Evolutionary conservation across 2,113 vertebrate species (phyloP).

Genomic region (Octodon degus): DNA sequence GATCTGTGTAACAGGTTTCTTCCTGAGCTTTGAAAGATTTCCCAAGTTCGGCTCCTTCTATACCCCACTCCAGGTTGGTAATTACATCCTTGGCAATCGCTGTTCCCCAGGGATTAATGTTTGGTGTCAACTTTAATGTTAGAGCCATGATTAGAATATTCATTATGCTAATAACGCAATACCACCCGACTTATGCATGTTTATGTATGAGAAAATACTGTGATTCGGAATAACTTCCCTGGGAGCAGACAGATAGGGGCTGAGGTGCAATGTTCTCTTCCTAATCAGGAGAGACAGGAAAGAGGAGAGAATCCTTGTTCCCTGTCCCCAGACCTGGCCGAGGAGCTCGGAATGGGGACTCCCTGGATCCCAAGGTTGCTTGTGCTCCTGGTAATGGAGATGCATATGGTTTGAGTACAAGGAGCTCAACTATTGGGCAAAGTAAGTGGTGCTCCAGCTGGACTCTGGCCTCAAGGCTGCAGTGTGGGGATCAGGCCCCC

Average conservation of each 20-base stretch:
- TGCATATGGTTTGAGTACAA: background rate
- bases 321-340: background rate
- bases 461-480: background rate
- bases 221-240: background rate
- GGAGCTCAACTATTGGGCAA: background rate
- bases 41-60: background rate
- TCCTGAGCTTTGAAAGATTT: background rate
- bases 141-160: conserved; percentile 57
- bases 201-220: conserved; percentile 8
- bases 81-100: conserved; percentile 21
- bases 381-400: background rate
- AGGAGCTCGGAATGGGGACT: background rate
- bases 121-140: conserved; percentile 59
- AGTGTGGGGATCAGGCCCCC: background rate
- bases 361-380: fast-evolving
- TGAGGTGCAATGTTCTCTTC: background rate
- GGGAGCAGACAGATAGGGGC: background rate
- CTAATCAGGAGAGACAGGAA: background rate
- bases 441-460: background rate
- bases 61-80: background rate
- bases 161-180: conserved; percentile 51
- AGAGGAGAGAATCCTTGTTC: background rate
- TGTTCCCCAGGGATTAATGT: conserved; percentile 53
- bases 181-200: background rate
- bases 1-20: background rate